Conservation (phyloP, 2,113 vertebrate genomes). For the Calyptommatus sinebrachiatus region DNA sequence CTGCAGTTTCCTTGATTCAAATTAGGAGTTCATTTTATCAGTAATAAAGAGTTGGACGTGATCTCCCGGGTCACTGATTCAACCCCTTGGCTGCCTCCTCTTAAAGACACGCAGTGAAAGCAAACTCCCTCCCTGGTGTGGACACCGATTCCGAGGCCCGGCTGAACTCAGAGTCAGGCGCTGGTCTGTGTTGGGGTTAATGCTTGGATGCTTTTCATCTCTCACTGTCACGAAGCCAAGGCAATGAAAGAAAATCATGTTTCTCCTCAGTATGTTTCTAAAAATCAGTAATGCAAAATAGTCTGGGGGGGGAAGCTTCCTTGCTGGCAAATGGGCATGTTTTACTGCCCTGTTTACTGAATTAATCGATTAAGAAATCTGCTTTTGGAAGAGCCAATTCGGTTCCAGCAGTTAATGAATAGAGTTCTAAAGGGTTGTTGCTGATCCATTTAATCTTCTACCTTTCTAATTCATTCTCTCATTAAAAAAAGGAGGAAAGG, state of each 20-base stretch:
- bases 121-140: too few species aligned
- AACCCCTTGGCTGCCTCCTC: too few species aligned
- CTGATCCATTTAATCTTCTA: not conserved
- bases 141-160: too few species aligned
- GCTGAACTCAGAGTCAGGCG: too few species aligned
- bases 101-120: too few species aligned
- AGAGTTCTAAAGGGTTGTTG: not conserved
- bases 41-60: too few species aligned
- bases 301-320: not conserved
- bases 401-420: not conserved
- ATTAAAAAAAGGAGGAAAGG: not conserved
- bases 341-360: conserved; percentile 10
- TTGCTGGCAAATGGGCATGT: not conserved
- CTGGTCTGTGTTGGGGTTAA: not conserved
- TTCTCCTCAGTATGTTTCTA: not conserved
- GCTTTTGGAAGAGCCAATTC: too few species aligned
- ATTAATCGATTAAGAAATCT: conserved; percentile 21
- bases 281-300: not conserved
- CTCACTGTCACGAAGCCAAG: not conserved
- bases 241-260: not conserved
- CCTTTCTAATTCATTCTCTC: not conserved
- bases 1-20: too few species aligned
- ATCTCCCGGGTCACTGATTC: too few species aligned
- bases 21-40: too few species aligned
- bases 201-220: not conserved